phyloP scores from a whole-genome alignment of 2,888 invertebrate species.

The Julus scandinavius region DNA sequence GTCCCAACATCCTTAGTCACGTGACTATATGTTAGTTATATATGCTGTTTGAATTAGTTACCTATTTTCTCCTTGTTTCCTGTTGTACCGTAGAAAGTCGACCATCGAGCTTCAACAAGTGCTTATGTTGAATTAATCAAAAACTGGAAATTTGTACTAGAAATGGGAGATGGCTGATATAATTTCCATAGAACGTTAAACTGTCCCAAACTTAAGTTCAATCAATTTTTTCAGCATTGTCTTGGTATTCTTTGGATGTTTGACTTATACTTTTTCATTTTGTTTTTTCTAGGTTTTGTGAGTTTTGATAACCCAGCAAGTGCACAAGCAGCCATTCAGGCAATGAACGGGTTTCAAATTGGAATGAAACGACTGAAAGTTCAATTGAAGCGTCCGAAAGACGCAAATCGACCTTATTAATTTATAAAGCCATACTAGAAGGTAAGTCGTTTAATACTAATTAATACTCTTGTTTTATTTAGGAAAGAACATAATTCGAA shows the following conservation, averaged over 20 bases:
- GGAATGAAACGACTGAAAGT: constrained; percentile 99
- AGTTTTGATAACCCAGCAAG: constrained; percentile 99
- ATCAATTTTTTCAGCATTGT: neutral
- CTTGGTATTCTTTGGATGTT: neutral
- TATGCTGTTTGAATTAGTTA: too few relatives aligned
- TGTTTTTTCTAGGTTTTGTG: constrained; percentile 88
- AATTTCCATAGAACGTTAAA: too few relatives aligned
- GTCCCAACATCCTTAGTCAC: too few relatives aligned
- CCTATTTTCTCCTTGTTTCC: too few relatives aligned
- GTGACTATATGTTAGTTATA: too few relatives aligned
- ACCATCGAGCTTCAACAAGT: too few relatives aligned
- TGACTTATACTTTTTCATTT: neutral
- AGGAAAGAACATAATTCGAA: neutral
- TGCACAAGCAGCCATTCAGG: constrained; percentile 98
- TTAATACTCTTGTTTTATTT: neutral
- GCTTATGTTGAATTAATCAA: too few relatives aligned
- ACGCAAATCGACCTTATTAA: constrained; percentile 95
- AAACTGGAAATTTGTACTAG: too few relatives aligned
- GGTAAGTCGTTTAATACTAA: neutral
- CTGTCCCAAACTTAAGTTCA: too few relatives aligned
- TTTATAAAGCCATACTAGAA: constrained; percentile 49
- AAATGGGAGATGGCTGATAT: too few relatives aligned
- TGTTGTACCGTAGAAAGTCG: too few relatives aligned
- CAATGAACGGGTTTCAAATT: constrained; percentile 99
- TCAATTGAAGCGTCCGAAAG: constrained; percentile 98